phyloP scores from a whole-genome alignment of 2,113 vertebrate species.

The Okapia johnstoni region DNA sequence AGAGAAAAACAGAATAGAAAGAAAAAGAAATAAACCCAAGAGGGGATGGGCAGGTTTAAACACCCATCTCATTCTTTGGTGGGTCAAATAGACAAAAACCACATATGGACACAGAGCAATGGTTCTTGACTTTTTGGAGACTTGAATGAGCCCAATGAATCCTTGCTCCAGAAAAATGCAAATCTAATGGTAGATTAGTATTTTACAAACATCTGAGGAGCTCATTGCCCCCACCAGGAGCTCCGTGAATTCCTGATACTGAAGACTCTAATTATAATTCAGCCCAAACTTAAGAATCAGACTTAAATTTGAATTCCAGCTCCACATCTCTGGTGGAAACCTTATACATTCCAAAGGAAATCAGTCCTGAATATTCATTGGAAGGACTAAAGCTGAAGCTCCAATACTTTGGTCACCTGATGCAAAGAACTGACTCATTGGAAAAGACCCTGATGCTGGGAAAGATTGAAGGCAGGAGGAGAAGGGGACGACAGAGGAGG shows the following conservation, averaged over 20 bases:
- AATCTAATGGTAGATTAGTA: neutral
- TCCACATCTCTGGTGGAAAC: neutral
- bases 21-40: neutral
- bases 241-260: neutral
- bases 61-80: neutral
- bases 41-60: neutral
- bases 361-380: neutral
- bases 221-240: neutral
- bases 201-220: neutral
- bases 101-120: no score
- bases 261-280: neutral
- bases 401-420: neutral
- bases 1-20: neutral
- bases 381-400: neutral
- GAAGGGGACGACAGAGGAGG: neutral
- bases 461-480: neutral
- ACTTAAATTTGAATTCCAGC: neutral
- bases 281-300: neutral
- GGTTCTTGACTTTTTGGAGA: neutral
- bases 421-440: neutral
- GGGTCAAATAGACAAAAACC: neutral
- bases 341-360: neutral
- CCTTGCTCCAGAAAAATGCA: neutral
- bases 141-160: neutral
- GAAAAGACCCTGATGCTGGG: neutral